A percentile compares a stretch with the other conserved stretches of the same genome.
These are phyloP conservation scores for Struthio camelus DNA, from an alignment of 2,113 vertebrate species.

Conservation along the genomic window DNA sequence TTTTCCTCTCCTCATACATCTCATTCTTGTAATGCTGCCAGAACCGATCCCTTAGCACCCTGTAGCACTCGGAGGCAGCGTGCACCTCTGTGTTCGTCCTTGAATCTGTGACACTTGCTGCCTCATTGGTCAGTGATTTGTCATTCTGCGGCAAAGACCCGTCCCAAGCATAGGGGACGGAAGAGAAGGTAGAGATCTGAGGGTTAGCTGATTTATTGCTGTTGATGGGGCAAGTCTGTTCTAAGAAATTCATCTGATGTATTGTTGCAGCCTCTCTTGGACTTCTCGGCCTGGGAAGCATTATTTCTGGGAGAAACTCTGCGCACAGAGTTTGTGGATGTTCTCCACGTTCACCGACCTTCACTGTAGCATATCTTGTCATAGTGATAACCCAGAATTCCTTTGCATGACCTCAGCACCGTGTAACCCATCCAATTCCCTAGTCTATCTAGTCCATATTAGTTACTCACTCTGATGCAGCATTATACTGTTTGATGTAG, in stretches of 20 bases:
- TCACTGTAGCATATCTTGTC: neutral
- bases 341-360: neutral
- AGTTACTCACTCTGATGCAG: neutral
- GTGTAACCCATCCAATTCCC: neutral
- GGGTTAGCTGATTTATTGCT: neutral
- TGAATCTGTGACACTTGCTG: neutral
- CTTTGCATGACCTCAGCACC: neutral
- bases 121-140: accelerated
- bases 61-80: neutral
- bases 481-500: neutral
- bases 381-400: neutral
- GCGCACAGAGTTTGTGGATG: neutral
- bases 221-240: neutral
- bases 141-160: neutral
- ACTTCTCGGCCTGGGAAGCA: accelerated
- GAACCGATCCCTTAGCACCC: neutral
- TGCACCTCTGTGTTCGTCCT: neutral
- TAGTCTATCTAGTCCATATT: neutral
- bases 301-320: neutral
- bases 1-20: neutral
- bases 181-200: accelerated
- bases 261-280: neutral
- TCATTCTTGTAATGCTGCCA: neutral
- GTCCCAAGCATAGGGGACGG: neutral
- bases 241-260: neutral